Base-by-base conservation (phyloP, 2,797 vertebrate genomes). In the Periparus ater region DNA sequence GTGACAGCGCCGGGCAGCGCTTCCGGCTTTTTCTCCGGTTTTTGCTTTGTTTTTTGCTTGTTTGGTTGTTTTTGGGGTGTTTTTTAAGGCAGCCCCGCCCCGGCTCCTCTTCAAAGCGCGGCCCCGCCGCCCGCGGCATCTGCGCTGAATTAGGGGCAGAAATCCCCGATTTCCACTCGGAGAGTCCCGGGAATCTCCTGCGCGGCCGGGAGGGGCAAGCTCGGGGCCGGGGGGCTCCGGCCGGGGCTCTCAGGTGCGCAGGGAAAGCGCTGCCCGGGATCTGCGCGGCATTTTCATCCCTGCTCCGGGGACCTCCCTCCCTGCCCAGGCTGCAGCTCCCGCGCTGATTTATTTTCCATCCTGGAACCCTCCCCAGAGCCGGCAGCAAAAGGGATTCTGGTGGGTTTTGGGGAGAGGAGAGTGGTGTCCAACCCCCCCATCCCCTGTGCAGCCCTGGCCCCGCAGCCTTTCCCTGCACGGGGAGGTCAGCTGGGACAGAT, bases 201-300 rank as follows among this genome's bases (percentile, higher is more conserved):
- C 10, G 1, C 8, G 6, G 55, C 48, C 16, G 45, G n/a, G 36
- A 10, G 40, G 17, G 22, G 65, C 9, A 19, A 6, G 42, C 8
- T 32, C 9, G 7, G 17, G 60, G 14, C 21, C 3, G 17, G n/a
- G 34, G 63, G 10, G 10, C 14, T 55, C 25, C 11, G 2, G 20
- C 6, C 4, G 3, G 48, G 27, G 9, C 54, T 30, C 36, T 18
- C 65, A 65, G 77, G 90, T 76, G 88, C 4, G 6, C 34, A 45
- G 44, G 25, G 48, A 32, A 66, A 9, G 13, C 30, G 29, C 57
- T 62, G 78, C 1, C 26, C 34, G 22, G 87, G 6, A 18, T 80
- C 60, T 45, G 20, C 4, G 17, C 5, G 0, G 47, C 2, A 36
- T 53, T 75, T 78, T 3, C 6, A 9, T 0, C 48, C 8, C 55